These are phyloP conservation scores for Druon quercuslanigerum DNA, from an alignment of 1,140 invertebrate species.

Conservation along the genomic window DNA sequence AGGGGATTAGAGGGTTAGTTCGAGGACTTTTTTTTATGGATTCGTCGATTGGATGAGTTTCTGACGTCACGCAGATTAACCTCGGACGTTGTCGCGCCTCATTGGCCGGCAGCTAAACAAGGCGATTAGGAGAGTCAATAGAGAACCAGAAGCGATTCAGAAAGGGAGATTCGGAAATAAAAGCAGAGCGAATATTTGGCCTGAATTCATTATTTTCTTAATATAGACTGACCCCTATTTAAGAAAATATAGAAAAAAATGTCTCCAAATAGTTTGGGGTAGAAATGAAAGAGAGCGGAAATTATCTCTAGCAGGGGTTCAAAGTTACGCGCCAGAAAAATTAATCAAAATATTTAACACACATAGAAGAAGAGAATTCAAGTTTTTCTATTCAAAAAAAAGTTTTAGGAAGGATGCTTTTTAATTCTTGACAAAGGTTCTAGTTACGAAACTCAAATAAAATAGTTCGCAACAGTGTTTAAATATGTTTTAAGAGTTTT, in stretches of 20 bases:
- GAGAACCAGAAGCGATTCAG: not conserved
- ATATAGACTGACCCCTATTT: slow-evolving; percentile 18
- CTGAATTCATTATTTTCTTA: slow-evolving; percentile 24
- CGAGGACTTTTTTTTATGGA: slow-evolving; percentile 55
- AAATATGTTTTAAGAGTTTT: too few relatives aligned
- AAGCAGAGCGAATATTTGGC: not conserved
- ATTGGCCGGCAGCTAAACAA: slow-evolving; percentile 29
- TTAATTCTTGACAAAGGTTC: too few relatives aligned
- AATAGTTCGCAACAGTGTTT: too few relatives aligned
- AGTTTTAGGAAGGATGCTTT: too few relatives aligned
- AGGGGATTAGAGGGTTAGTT: slow-evolving; percentile 64
- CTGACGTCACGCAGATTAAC: slow-evolving; percentile 54
- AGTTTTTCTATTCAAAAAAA: too few relatives aligned
- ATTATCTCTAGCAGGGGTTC: too few relatives aligned
- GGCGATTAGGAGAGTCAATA: slow-evolving; percentile 29
- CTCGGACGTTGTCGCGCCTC: slow-evolving; percentile 27
- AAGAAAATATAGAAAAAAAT: slow-evolving; percentile 9
- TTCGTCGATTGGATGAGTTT: slow-evolving; percentile 52
- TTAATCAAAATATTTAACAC: too few relatives aligned
- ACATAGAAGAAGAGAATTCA: too few relatives aligned
- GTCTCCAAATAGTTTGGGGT: not conserved
- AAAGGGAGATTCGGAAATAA: not conserved
- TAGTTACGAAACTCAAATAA: too few relatives aligned
- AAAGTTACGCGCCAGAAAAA: too few relatives aligned
- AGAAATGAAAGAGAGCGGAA: not conserved